Percentiles rank a stretch among this genome's conserved stretches.
Evolutionary conservation across 2,888 invertebrate species (phyloP).

Genomic region (Ceratothoa steindachneri): DNA sequence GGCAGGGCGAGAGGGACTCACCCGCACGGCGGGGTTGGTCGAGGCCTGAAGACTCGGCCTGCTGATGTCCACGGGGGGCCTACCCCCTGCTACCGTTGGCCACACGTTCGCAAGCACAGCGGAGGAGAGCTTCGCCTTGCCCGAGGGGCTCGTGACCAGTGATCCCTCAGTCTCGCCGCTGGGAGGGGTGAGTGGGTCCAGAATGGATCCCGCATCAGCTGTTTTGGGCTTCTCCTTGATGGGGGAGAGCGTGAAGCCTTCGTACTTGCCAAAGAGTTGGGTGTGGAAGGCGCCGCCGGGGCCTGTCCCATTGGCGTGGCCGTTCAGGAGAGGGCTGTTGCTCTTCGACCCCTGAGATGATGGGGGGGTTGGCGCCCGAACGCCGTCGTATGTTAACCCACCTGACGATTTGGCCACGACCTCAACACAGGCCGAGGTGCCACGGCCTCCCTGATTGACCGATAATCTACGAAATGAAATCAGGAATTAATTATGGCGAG

Average conservation of each 20-base stretch:
- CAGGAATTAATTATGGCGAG: neutral
- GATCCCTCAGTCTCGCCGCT: neutral
- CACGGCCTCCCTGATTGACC: neutral
- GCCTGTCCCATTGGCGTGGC: constrained; percentile 19
- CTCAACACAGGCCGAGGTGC: constrained; percentile 8
- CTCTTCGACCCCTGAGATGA: constrained; percentile 46
- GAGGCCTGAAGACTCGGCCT: constrained; percentile 41
- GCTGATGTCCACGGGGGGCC: constrained; percentile 29
- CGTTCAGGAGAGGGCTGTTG: constrained; percentile 45
- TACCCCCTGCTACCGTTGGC: neutral
- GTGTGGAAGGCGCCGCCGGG: constrained; percentile 49
- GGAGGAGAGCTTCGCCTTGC: constrained; percentile 16
- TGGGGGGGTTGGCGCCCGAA: constrained; percentile 32
- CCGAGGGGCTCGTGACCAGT: constrained; percentile 18
- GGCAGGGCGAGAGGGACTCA: constrained; percentile 28
- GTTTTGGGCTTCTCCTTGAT: constrained; percentile 51
- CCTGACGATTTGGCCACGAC: neutral
- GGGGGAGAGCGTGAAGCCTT: constrained; percentile 74
- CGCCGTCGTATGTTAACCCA: neutral
- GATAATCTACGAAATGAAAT: neutral
- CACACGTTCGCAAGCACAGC: constrained; percentile 1
- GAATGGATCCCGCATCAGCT: constrained; percentile 6
- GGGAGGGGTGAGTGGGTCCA: neutral
- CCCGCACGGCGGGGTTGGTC: constrained; percentile 45
- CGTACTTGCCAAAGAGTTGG: constrained; percentile 79